phyloP scores from a whole-genome alignment of 2,113 vertebrate genomes.

The Microtus pennsylvanicus region DNA sequence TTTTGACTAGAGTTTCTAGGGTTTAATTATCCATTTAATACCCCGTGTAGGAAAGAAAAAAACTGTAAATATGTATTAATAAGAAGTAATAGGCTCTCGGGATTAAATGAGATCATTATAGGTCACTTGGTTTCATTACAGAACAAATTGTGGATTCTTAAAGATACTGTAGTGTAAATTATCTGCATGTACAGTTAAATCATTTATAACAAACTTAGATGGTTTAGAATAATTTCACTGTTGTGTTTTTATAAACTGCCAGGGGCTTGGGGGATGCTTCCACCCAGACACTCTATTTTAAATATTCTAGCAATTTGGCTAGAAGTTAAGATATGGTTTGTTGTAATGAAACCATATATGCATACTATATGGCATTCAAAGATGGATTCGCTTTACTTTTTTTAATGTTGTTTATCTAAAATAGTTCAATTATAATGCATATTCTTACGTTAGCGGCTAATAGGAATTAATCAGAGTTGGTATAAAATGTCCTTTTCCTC shows the following conservation, averaged over 20 bases:
- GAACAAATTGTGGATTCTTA: conserved; percentile 29
- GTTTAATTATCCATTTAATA: conserved; percentile 44
- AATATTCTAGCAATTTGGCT: neutral
- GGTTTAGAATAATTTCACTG: neutral
- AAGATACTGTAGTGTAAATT: conserved; percentile 41
- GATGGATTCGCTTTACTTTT: neutral
- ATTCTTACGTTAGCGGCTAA: neutral
- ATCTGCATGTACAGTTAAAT: conserved; percentile 41
- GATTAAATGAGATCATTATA: conserved; percentile 62
- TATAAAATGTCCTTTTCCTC: neutral
- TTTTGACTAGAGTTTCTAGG: conserved; percentile 26
- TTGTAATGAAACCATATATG: neutral
- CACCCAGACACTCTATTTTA: neutral
- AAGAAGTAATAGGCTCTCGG: conserved; percentile 36
- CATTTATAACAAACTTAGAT: conserved; percentile 4
- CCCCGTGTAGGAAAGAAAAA: neutral
- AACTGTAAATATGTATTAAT: conserved; percentile 5
- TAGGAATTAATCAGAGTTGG: conserved; percentile 27
- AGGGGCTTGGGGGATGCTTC: no score
- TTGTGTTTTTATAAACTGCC: conserved; percentile 55
- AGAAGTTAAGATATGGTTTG: neutral
- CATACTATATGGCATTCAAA: neutral
- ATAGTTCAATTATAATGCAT: neutral
- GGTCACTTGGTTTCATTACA: conserved; percentile 19
- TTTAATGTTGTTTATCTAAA: neutral